phyloP scores from a whole-genome alignment of 2,888 invertebrate species.

The Dolomedes plantarius region DNA sequence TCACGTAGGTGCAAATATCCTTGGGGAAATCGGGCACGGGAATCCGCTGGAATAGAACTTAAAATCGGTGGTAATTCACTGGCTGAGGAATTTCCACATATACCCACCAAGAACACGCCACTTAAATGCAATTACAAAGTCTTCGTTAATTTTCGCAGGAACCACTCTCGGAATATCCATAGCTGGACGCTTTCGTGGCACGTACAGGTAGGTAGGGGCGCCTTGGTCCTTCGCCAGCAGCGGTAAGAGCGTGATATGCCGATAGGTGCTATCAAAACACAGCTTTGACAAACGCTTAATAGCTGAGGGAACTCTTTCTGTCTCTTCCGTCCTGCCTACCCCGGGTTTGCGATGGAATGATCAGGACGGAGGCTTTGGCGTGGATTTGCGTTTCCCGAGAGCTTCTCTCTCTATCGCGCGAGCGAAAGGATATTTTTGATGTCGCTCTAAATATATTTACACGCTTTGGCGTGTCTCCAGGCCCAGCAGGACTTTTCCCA shows the following conservation, averaged over 20 bases:
- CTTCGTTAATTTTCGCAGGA: neutral
- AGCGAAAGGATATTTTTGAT: constrained; percentile 71
- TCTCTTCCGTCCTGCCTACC: constrained; percentile 21
- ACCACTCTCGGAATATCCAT: neutral
- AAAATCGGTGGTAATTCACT: too few species aligned
- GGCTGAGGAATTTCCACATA: neutral
- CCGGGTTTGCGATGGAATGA: constrained; percentile 46
- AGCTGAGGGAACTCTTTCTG: neutral
- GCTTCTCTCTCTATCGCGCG: constrained; percentile 28
- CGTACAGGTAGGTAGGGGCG: neutral
- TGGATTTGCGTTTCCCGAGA: constrained; percentile 52
- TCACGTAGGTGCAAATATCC: too few species aligned
- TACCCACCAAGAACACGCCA: neutral
- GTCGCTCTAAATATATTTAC: constrained; percentile 70
- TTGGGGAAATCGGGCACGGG: too few species aligned
- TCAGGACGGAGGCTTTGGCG: constrained; percentile 54
- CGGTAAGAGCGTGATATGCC: neutral
- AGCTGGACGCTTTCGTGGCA: neutral
- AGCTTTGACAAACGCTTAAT: neutral
- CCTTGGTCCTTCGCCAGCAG: neutral
- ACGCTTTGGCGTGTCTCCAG: constrained; percentile 67
- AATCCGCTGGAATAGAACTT: too few species aligned
- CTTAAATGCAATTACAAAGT: neutral
- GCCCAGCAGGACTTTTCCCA: constrained; percentile 65
- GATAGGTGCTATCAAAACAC: neutral